Evolutionary conservation across 2,113 vertebrate species (phyloP), one percentile per base, ranked within the genome.

Genomic region (Colinus virginianus): DNA sequence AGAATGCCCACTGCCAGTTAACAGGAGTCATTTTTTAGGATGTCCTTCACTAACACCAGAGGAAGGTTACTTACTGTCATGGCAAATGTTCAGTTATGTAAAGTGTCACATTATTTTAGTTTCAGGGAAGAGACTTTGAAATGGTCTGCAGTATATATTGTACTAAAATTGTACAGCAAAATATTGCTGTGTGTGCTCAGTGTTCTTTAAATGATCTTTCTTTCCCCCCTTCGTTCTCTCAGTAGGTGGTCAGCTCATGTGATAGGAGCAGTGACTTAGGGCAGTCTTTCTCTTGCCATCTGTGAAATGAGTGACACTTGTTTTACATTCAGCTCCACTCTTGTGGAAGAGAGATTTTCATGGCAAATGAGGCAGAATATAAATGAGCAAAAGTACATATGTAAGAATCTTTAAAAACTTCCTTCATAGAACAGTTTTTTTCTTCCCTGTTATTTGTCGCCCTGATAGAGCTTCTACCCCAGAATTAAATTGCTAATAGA

Each of bases 21-120:
- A 56, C 84, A 74, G 62, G 21, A 62, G 82, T 17, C 62, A 69
- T 80, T 88, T 88, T 94, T 88, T 85, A 79, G 40, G 55, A 8
- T 68, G 93, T 85, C 92, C 87, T 95, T 94, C 89, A 74, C 78
- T 90, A 94, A 77, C 87, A n/a, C 45, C 70, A 14, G 38, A 67
- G 46, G 81, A 95, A 94, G 95, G 93, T 95, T 96, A 94, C 87
- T 93, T 89, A 61, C 76, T 94, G 89, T 92, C 85, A 78, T 40
- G 90, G 87, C 89, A 92, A 95, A 91, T 90, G 87, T 93, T 96
- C 90, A 55, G 95, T 95, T 96, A 96, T 48, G 64, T 96, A 95
- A 96, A 96, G 71, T 95, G 93, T 96, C 94, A 96, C 84, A 90
- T 96, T 96, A 88, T 70, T 95, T 96, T 87, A 95, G 91, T 94